Base-by-base conservation (phyloP, 2,797 vertebrate species). In the Gymnopithys bicolor region DNA sequence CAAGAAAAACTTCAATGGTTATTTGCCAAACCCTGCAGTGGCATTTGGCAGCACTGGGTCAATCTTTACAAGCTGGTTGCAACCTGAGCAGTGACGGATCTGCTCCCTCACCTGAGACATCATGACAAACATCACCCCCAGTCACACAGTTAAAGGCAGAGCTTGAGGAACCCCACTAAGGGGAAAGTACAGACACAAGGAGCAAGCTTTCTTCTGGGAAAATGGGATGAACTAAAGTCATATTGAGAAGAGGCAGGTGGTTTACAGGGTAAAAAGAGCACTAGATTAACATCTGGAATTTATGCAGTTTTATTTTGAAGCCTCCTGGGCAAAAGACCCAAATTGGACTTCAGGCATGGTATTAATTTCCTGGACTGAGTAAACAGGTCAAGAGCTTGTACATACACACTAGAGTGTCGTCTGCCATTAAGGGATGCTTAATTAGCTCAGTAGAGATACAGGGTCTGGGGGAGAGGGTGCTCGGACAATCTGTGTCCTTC, bases 241-340 rank as follows among this genome's bases (percentile, higher is more conserved):
- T n/a, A 70, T 3, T 48, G 63, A 66, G 51, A 91, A 73, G 5
- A 70, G 9, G 46, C 11, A 69, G 32, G 43, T 30, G 23, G 37
- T 30, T 71, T 16, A 28, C 4, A 71, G 39, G 18, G 33, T 37
- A 69, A 78, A 62, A 78, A 69, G 45, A 75, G 62, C 17, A 71
- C 33, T 43, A 74, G 25, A 66, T 67, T 37, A 90, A 73, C 27
- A 48, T 10, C 8, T 13, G 63, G 52, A 90, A 82, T 46, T 60
- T 28, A 35, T 11, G 41, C 11, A 70, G 59, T 46, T 89, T 64
- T 64, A 67, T 87, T 91, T 51, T 68, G 76, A 83, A 93, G 60
- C 7, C 11, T 70, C 56, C 68, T 41, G 46, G 53, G 48, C 75
- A 89, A 89, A 63, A 82, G 56, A 33, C 25, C 43, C 13, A 15